Base-by-base conservation (phyloP, 23 tunicate species). In the Phallusia fumigata region DNA sequence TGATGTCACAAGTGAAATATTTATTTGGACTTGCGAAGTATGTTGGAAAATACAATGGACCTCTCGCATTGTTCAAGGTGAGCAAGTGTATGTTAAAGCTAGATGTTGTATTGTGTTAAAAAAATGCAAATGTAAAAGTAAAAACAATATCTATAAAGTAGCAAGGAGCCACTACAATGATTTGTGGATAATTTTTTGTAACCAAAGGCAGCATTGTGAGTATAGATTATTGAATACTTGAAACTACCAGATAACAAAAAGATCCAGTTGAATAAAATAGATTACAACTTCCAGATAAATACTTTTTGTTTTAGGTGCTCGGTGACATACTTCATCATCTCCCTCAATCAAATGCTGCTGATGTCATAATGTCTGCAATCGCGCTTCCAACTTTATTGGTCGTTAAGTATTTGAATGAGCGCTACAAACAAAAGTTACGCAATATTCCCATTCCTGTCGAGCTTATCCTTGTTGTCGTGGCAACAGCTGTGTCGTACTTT, bases 391-490 rank as follows among this genome's bases (percentile, higher is more conserved):
- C 94, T 33, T 65, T 94, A 24, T 32, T 88, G 0, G 74, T 94
- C 34, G 88, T 89, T 0, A 94, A 94, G 64, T 82, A 94, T 53
- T 26, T 94, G 33, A 94, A 79, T 75, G 86, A 89, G 33, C 81
- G 85, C 31, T 94, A 94, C 79, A 94, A 89, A 47, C 86, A 89
- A 69, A 83, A 89, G 75, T 64, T 94, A 49, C 79, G 74, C 52
- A 94, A 86, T 64, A 86, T 94, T 76, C 98, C 98, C 31, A 85
- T 94, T 53, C 98, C 98, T 19, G 86, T 94, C 44, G 98, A 94
- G 45, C 81, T 94, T 16, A 83, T 94, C 0, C 64, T 94, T 75
- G 93, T 94, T 26, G 90, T 94, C 50, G 58, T 89, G 19, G 90
- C 89, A 10, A 94, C 98, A 0, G 24, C 83, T 44, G 44, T 82